Conservation (phyloP, 1,140 invertebrate genomes). For the Potamilus streckersoni region DNA sequence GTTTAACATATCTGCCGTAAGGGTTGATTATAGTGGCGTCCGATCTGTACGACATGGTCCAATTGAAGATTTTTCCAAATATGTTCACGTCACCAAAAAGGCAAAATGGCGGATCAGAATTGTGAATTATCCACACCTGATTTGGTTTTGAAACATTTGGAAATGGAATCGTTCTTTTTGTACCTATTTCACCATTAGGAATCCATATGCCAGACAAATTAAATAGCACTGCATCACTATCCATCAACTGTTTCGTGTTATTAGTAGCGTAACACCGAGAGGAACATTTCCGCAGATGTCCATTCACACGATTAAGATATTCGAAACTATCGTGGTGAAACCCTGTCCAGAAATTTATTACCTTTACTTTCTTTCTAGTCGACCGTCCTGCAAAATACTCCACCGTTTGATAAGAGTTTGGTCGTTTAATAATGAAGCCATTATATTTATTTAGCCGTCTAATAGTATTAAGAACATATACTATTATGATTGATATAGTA, state of each 20-base stretch:
- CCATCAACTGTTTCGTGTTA: conserved; percentile 33
- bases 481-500: too few species aligned
- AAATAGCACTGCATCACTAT: conserved; percentile 57
- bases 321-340: too few species aligned
- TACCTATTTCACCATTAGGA: conserved; percentile 20
- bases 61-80: conserved; percentile 48
- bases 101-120: conserved; percentile 47
- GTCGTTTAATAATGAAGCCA: too few species aligned
- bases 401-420: too few species aligned
- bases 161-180: conserved; percentile 19
- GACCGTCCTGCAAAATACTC: too few species aligned
- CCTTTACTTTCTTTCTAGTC: too few species aligned
- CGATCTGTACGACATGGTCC: conserved; percentile 50
- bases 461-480: too few species aligned
- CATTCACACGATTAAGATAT: too few species aligned
- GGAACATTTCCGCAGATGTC: background rate
- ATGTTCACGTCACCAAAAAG: conserved; percentile 30
- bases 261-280: conserved; percentile 43
- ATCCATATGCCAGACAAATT: conserved; percentile 39
- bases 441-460: too few species aligned
- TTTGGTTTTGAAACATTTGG: conserved; percentile 35
- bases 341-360: too few species aligned
- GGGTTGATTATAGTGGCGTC: conserved; percentile 45
- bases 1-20: conserved; percentile 32
- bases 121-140: conserved; percentile 51